These are phyloP conservation scores for Onchidella celtica DNA, from an alignment of 2,888 invertebrate genomes.

Conservation along the genomic window DNA sequence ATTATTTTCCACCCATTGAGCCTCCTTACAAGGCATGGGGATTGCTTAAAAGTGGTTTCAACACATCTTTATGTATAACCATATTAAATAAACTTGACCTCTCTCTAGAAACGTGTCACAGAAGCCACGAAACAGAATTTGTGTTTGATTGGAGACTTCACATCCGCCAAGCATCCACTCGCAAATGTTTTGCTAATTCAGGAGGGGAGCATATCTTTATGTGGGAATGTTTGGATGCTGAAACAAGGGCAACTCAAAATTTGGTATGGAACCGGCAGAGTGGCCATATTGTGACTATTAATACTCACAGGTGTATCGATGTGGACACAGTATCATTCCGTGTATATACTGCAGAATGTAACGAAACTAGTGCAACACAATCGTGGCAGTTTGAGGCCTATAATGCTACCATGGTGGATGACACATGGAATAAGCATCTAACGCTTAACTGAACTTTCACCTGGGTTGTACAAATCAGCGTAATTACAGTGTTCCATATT, in stretches of 20 bases:
- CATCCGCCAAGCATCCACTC: neutral
- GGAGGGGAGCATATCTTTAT: neutral
- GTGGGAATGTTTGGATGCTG: neutral
- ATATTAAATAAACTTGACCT: neutral
- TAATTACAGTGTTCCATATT: too few species aligned
- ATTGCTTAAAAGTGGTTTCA: neutral
- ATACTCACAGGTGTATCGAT: conserved; percentile 19
- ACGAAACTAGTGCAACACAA: neutral
- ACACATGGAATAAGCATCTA: conserved; percentile 25
- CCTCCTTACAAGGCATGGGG: neutral
- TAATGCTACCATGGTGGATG: conserved; percentile 22
- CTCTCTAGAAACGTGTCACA: neutral
- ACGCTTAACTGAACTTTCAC: too few species aligned
- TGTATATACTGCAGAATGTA: neutral
- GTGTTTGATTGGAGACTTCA: conserved; percentile 19
- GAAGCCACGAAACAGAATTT: neutral
- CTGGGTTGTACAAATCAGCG: too few species aligned
- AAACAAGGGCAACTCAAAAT: neutral
- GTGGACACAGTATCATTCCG: neutral
- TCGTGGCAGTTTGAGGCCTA: conserved; percentile 10
- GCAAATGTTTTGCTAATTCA: neutral
- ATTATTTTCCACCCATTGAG: neutral
- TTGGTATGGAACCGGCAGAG: conserved; percentile 19
- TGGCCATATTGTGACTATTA: neutral
- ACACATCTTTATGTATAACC: neutral